phyloP scores from a whole-genome alignment of 1,140 invertebrate genomes.

The Lucilia sericata region DNA sequence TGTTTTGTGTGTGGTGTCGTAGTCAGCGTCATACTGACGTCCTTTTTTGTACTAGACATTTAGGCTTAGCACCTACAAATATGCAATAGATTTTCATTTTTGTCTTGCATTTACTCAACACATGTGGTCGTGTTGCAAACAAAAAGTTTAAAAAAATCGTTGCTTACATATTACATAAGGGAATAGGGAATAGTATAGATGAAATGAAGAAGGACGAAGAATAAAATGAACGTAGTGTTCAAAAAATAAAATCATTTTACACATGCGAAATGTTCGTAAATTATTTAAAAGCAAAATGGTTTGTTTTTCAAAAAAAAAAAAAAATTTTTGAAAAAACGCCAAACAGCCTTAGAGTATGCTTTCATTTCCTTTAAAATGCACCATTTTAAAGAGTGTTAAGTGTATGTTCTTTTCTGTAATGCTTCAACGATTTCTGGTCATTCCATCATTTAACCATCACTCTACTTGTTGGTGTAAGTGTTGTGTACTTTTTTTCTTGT shows the following conservation, averaged over 20 bases:
- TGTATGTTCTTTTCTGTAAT: constrained; percentile 12
- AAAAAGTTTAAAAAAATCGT: neutral
- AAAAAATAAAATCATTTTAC: constrained; percentile 8
- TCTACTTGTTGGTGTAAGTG: neutral
- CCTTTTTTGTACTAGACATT: constrained; percentile 3
- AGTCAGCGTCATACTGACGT: constrained; percentile 14
- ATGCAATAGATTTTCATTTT: constrained; percentile 19
- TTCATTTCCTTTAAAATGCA: neutral
- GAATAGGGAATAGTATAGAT: neutral
- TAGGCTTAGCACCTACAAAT: constrained; percentile 26
- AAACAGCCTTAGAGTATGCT: constrained; percentile 28
- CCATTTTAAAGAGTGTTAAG: constrained; percentile 25
- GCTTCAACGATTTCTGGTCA: constrained; percentile 34
- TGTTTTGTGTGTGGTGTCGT: neutral
- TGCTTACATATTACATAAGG: neutral
- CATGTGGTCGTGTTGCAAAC: neutral
- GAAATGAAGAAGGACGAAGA: neutral
- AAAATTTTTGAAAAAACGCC: neutral
- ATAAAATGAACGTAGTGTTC: neutral
- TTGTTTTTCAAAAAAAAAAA: neutral
- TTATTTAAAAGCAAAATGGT: constrained; percentile 32
- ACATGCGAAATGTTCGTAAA: constrained; percentile 39
- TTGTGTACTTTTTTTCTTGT: neutral
- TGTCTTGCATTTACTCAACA: constrained; percentile 8
- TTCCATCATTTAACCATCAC: constrained; percentile 36